Percentiles rank a stretch among this genome's conserved stretches.
Evolutionary conservation across 2,797 vertebrate species (phyloP).

Genomic region (Propithecus deckenii): DNA sequence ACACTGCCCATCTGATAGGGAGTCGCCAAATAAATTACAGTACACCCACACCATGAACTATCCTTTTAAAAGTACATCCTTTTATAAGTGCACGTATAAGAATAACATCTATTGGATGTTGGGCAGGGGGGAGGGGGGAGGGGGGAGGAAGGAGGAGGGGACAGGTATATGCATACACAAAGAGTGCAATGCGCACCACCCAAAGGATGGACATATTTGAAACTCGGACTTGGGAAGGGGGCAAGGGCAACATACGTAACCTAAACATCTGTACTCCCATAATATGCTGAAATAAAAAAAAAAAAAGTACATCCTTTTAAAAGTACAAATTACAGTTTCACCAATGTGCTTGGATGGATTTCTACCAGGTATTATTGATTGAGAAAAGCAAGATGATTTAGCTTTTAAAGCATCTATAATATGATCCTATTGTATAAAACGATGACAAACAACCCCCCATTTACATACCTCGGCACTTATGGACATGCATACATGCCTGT

Average conservation of each 20-base stretch:
- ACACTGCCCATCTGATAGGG: neutral
- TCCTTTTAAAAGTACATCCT: neutral
- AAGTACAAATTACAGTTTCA: neutral
- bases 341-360: neutral
- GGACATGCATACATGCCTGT: neutral
- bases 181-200: too few species aligned
- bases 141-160: too few species aligned
- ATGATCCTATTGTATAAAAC: neutral
- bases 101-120: too few species aligned
- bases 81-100: neutral
- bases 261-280: too few species aligned
- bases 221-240: too few species aligned
- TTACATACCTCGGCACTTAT: neutral
- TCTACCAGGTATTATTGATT: neutral
- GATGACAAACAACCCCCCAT: neutral
- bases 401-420: neutral
- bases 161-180: too few species aligned
- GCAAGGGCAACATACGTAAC: too few species aligned
- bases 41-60: neutral
- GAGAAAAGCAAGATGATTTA: neutral
- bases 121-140: too few species aligned
- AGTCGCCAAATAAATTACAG: slow-evolving; percentile 21
- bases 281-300: too few species aligned
- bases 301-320: neutral
- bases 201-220: too few species aligned